Percentiles rank a stretch among this genome's conserved stretches.
Evolutionary conservation across 1,140 invertebrate species (phyloP).

Genomic region (Drosophila pectinifera): DNA sequence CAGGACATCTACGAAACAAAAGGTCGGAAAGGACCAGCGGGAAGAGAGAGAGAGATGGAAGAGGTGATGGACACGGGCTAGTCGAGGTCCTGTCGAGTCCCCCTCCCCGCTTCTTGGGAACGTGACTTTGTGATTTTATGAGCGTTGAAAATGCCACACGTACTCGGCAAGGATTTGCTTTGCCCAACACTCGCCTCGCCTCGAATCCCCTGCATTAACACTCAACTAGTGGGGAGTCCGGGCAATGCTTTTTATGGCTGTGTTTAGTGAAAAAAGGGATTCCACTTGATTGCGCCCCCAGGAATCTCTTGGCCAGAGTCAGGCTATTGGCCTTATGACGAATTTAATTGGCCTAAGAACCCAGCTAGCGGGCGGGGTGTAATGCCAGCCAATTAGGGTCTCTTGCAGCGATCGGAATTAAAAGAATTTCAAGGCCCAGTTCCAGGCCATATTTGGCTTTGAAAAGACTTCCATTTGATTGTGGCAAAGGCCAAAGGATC

Average conservation of each 20-base stretch:
- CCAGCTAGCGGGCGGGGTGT: not conserved
- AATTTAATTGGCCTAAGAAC: slow-evolving; percentile 30
- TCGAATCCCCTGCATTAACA: slow-evolving; percentile 68
- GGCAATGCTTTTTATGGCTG: slow-evolving; percentile 75
- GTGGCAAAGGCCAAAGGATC: slow-evolving; percentile 23
- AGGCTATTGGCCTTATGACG: slow-evolving; percentile 33
- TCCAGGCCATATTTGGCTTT: not conserved
- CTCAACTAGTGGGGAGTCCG: slow-evolving; percentile 67
- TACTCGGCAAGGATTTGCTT: slow-evolving; percentile 63
- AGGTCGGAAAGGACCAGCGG: slow-evolving; percentile 29
- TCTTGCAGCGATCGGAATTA: slow-evolving; percentile 32
- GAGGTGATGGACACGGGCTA: slow-evolving; percentile 66
- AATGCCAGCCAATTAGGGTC: slow-evolving; percentile 51
- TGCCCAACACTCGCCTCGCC: not conserved
- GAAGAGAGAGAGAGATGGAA: not conserved
- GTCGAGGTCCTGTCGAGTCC: slow-evolving; percentile 38
- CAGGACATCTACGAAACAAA: slow-evolving; percentile 60
- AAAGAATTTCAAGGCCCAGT: slow-evolving; percentile 1
- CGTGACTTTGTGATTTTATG: slow-evolving; percentile 83
- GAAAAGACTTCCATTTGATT: slow-evolving; percentile 63
- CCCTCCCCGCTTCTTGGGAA: slow-evolving; percentile 35
- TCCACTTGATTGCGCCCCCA: slow-evolving; percentile 67
- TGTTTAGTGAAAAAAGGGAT: slow-evolving; percentile 82
- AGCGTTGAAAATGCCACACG: slow-evolving; percentile 73
- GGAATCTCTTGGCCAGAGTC: slow-evolving; percentile 26